Percentiles rank a stretch among this genome's conserved stretches.
These are phyloP conservation scores for Aspidiotus destructor DNA, from an alignment of 2,888 invertebrate genomes.

Conservation along the genomic window DNA sequence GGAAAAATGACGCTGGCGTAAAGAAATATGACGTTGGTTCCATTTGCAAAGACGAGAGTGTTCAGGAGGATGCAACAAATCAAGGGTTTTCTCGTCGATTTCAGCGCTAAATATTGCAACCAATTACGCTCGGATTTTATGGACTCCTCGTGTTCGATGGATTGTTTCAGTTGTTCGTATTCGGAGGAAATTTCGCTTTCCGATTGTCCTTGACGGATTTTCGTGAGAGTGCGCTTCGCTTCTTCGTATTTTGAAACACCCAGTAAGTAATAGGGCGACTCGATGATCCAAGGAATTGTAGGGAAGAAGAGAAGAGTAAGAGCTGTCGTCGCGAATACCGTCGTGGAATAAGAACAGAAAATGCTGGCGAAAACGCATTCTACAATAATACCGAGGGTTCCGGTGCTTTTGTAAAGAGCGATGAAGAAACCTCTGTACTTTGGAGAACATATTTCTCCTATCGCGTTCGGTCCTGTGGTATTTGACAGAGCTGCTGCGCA, in stretches of 20 bases:
- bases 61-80: neutral
- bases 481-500: conserved; percentile 11
- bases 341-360: neutral
- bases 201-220: neutral
- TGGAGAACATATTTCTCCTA: conserved; percentile 17
- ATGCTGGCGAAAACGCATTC: conserved; percentile 5
- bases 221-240: conserved; percentile 1
- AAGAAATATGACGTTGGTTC: conserved; percentile 5
- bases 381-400: conserved; percentile 7
- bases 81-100: neutral
- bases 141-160: neutral
- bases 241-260: neutral
- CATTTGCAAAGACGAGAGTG: conserved; percentile 3
- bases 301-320: neutral
- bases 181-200: conserved; percentile 9
- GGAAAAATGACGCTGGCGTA: conserved; percentile 18
- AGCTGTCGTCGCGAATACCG: neutral
- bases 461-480: conserved; percentile 1
- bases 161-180: conserved; percentile 3
- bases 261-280: conserved; percentile 14
- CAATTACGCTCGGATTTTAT: neutral
- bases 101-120: neutral
- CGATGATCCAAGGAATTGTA: conserved; percentile 7
- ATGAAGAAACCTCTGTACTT: conserved; percentile 9
- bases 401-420: conserved; percentile 5